Base-by-base conservation (phyloP, 2,888 invertebrate species). In the Schrankia costaestrigalis region DNA sequence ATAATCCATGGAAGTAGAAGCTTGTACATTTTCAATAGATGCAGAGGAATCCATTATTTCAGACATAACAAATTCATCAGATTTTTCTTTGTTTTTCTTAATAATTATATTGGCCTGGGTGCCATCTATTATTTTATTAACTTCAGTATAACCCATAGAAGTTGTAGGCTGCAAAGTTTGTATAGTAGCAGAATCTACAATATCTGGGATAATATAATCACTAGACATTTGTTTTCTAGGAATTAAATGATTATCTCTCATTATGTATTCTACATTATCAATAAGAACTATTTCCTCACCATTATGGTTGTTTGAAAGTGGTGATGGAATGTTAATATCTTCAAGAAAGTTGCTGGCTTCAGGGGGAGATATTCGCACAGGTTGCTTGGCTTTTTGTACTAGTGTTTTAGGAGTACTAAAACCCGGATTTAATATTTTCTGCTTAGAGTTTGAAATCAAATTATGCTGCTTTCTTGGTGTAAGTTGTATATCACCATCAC, bases 231-330 rank as follows among this genome's bases (percentile, higher is more conserved):
- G 37, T 50, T 64, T 70, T 46, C 59, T 77, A 13, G 73, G 77
- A 43, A 80, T 68, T 22, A 85, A 68, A 46, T 81, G 72, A 56
- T 82, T 67, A 44, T 81, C 66, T 52, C 64, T 78, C 51, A 91
- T 67, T 38, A 91, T 78, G 56, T 89, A 91, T 68, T 91, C 91
- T 57, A 84, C 87, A 24, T 91, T 89, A 54, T 91, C 91, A 39
- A 91, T 78, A 11, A 91, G 77, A 24, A 91, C 73, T 47, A 81
- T 68, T 55, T 81, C 78, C 44, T 65, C 52, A 19, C 57, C 52
- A 35, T 46, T 56, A 25, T 54, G 25, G 11, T 28, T 11, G 11
- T 30, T 12, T 12, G 19, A 4, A 14, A 2, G 41, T 29, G 56
- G 44, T 35, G 33, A 42, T 28, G 55, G 33, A 25, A 54, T 45